Percentiles rank a stretch among this genome's conserved stretches.
phyloP scores from a whole-genome alignment of 2,888 invertebrate genomes.

The Neria commutata region DNA sequence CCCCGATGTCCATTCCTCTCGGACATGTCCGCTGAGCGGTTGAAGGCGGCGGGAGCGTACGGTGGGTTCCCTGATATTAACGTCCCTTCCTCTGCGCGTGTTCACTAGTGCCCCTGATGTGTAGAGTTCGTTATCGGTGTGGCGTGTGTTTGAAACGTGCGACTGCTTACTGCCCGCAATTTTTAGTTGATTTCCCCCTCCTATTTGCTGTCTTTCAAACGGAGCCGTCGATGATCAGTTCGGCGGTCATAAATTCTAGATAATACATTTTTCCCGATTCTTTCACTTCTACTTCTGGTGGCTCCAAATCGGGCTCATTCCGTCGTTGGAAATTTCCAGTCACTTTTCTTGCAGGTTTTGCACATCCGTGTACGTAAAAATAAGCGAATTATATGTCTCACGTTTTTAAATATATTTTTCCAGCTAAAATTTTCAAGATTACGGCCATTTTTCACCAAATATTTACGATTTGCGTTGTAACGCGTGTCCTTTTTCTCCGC shows the following conservation, averaged over 20 bases:
- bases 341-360: constrained; percentile 17
- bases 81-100: constrained; percentile 19
- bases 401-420: no score
- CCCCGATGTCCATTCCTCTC: constrained; percentile 58
- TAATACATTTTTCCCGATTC: constrained; percentile 47
- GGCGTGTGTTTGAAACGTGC: not conserved
- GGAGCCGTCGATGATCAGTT: constrained; percentile 50
- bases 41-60: constrained; percentile 11
- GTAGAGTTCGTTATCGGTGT: constrained; percentile 7
- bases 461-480: constrained; percentile 48
- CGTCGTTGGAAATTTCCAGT: constrained; percentile 28
- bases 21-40: constrained; percentile 51
- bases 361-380: no score
- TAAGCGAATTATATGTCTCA: no score
- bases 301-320: no score
- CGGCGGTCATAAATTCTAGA: constrained; percentile 47
- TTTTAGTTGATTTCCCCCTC: not conserved
- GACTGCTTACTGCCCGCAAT: not conserved
- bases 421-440: constrained; percentile 41
- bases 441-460: constrained; percentile 42
- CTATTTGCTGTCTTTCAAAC: constrained; percentile 41
- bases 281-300: constrained; percentile 29
- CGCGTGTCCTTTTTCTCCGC: constrained; percentile 17
- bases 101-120: constrained; percentile 16
- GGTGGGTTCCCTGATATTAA: constrained; percentile 5